Evolutionary conservation across 2,888 invertebrate genomes (phyloP).

Genomic region (Laspeyria flexula): DNA sequence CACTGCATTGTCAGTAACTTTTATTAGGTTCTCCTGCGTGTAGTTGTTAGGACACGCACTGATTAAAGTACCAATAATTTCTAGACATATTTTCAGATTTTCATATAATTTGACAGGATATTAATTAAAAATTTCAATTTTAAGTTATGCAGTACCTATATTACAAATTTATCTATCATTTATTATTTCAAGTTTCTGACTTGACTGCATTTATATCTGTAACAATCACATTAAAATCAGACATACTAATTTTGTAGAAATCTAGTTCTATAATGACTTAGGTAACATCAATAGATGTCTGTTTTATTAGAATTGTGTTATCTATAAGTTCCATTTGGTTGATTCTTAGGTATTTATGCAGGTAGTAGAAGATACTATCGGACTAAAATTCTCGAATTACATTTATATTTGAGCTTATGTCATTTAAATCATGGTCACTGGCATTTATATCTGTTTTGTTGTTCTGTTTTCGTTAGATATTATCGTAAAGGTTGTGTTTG

Average conservation of each 20-base stretch:
- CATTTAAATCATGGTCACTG: conserved; percentile 9
- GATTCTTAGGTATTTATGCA: conserved; percentile 40
- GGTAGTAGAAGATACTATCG: conserved; percentile 38
- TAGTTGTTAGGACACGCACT: no score
- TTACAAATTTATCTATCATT: no score
- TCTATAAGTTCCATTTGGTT: conserved; percentile 42
- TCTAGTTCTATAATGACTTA: conserved; percentile 37
- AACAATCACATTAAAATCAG: conserved; percentile 31
- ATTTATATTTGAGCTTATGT: conserved; percentile 20
- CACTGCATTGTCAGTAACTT: no score
- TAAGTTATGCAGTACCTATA: no score
- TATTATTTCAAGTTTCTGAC: no score
- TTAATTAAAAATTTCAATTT: no score
- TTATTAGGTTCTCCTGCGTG: no score
- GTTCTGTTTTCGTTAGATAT: neutral
- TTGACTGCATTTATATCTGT: no score
- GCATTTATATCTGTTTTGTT: neutral
- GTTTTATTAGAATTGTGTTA: conserved; percentile 38
- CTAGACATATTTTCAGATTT: no score
- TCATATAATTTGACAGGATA: no score
- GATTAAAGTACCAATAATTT: no score
- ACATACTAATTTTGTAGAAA: conserved; percentile 36
- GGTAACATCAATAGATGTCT: conserved; percentile 35
- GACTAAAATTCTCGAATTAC: conserved; percentile 17
- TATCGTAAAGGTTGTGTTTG: neutral